Percentiles rank a stretch among this genome's conserved stretches.
These are phyloP conservation scores for Lepetodrilus schrolli DNA, from an alignment of 2,888 invertebrate species.

Conservation along the genomic window DNA sequence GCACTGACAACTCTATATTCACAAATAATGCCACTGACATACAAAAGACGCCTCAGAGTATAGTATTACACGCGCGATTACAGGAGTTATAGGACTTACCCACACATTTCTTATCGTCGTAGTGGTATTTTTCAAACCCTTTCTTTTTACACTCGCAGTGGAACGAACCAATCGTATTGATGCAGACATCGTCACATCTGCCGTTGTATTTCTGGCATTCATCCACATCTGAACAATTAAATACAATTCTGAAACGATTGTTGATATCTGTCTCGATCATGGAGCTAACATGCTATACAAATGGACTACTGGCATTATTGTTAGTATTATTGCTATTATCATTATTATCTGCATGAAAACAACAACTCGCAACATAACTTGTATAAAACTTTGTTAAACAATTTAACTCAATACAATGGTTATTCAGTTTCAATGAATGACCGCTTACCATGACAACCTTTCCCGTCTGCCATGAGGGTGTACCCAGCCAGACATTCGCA, in stretches of 20 bases:
- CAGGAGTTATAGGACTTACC: slow-evolving; percentile 34
- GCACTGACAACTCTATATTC: background rate
- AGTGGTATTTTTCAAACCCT: slow-evolving; percentile 36
- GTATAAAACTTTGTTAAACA: too few relatives aligned
- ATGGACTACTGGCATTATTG: too few relatives aligned
- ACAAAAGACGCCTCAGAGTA: background rate
- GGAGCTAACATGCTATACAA: too few relatives aligned
- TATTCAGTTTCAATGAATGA: too few relatives aligned
- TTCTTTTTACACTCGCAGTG: slow-evolving; percentile 33
- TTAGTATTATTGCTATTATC: too few relatives aligned
- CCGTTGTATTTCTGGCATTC: slow-evolving; percentile 34
- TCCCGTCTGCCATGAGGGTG: slow-evolving; percentile 14
- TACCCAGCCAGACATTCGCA: slow-evolving; percentile 48
- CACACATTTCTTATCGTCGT: slow-evolving; percentile 39
- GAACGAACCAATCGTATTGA: slow-evolving; percentile 35
- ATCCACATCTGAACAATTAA: slow-evolving; percentile 38
- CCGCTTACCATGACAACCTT: slow-evolving; percentile 41
- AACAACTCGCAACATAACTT: too few relatives aligned
- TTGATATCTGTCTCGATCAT: too few relatives aligned
- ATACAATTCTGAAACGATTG: too few relatives aligned
- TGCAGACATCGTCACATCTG: slow-evolving; percentile 34
- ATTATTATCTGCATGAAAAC: too few relatives aligned
- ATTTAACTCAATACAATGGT: too few relatives aligned
- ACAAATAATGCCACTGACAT: background rate
- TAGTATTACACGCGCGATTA: too few relatives aligned